Base-by-base conservation (phyloP, 2,888 invertebrate species). In the Euspilapteryx auroguttella region DNA sequence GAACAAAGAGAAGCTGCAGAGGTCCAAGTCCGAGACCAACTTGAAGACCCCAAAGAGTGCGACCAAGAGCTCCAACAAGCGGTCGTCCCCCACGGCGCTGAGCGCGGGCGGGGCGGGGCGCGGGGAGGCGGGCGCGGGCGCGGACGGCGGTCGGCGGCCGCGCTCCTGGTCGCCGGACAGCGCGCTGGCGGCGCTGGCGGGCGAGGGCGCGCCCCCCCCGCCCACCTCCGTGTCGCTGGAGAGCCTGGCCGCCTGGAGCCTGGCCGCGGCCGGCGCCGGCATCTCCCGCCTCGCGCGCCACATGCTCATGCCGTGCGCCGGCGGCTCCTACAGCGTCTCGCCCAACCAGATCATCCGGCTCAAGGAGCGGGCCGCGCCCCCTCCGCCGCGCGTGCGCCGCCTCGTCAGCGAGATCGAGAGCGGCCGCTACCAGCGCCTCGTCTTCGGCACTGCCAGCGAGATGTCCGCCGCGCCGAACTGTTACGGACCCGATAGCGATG, bases 11-110 rank as follows among this genome's bases (percentile, higher is more conserved):
- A 93, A 89, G 59, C 69, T 94, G 42, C 95, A 92, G 69, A 80
- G 94, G 38, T 93, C 94, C 32, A 94, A 94, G 71, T 95, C 94
- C 34, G 94, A 94, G 63, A 94, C 92, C 26, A 92, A 92, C 63
- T 62, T 92, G 30, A 90, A 91, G 59, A 82, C 84, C 26, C 85
- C 85, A 3, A 84, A 82, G 44, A 55, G 65, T 34, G 61, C 66
- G 35, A 64, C 58, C 2, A 82, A 82, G 52, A 5, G 17, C 5
- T 17, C 17, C 5, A n/a, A n/a, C n/a, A n/a, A n/a, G n/a, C n/a
- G n/a, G n/a, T n/a, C n/a, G n/a, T n/a, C n/a, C n/a, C n/a, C n/a
- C n/a, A 47, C 45, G 11, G 81, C 79, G 49, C 83, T 82, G 81
- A 13, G 81, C 81, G 25, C 83, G 82, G 6, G 59, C 81, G 33